These are phyloP conservation scores for Huso huso DNA, from an alignment of 2,797 vertebrate genomes.

Conservation along the genomic window DNA sequence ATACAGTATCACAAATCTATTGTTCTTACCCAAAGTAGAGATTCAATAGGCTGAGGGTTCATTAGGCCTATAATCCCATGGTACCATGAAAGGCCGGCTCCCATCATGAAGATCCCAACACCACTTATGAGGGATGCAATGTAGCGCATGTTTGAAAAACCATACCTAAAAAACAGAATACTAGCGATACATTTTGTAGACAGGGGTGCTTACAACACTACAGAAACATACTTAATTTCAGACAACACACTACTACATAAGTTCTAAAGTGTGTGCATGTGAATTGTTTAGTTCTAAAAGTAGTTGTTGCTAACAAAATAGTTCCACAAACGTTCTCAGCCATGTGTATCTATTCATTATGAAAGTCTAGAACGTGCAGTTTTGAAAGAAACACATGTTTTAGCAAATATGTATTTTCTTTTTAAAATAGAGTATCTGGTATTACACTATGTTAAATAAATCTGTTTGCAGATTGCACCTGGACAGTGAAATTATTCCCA, in stretches of 20 bases:
- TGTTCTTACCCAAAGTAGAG: constrained; percentile 83
- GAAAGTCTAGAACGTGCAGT: too few relatives aligned
- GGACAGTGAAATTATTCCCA: not conserved
- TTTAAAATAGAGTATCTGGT: too few relatives aligned
- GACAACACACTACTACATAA: not conserved
- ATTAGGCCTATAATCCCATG: constrained; percentile 92
- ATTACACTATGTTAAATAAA: too few relatives aligned
- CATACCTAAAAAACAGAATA: constrained; percentile 63
- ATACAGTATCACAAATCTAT: too few relatives aligned
- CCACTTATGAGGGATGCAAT: constrained; percentile 95
- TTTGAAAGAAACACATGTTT: too few relatives aligned
- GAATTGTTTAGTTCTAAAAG: not conserved
- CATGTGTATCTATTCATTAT: too few relatives aligned
- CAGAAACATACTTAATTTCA: constrained; percentile 78
- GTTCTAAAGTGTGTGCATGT: not conserved
- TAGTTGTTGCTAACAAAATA: too few relatives aligned
- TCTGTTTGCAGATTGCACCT: too few relatives aligned
- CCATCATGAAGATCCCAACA: constrained; percentile 99
- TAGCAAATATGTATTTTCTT: too few relatives aligned
- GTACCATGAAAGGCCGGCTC: constrained; percentile 95
- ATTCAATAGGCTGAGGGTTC: constrained; percentile 87
- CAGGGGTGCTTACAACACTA: not conserved
- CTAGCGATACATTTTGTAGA: not conserved
- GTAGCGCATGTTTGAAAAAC: constrained; percentile 98
- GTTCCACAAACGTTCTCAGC: too few relatives aligned